Conservation (phyloP, 2,113 vertebrate species). For the Collichthys lucidus region DNA sequence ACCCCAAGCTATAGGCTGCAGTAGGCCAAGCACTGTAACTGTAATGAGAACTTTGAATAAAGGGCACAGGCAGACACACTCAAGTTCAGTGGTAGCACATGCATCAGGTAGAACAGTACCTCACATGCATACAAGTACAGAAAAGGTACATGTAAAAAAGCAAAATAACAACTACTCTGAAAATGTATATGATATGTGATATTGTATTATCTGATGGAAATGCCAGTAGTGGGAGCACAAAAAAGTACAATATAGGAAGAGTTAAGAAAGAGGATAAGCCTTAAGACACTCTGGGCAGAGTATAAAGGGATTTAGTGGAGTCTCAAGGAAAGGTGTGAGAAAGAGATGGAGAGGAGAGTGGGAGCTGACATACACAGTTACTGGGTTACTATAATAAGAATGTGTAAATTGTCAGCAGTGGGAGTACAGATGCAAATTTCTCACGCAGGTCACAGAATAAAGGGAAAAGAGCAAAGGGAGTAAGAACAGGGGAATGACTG, state of each 20-base stretch:
- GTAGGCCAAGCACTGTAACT: neutral
- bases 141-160: neutral
- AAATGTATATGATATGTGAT: conserved; percentile 17
- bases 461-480: neutral
- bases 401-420: conserved; percentile 25
- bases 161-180: neutral
- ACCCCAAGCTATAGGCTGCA: neutral
- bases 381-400: conserved; percentile 25
- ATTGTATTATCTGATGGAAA: neutral
- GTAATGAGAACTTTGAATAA: conserved; percentile 14
- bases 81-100: neutral
- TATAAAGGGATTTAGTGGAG: conserved; percentile 44
- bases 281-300: conserved; percentile 11
- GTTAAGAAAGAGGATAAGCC: conserved; percentile 29
- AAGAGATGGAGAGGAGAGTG: conserved; percentile 24
- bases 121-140: conserved; percentile 20
- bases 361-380: conserved; percentile 24
- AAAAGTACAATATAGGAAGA: conserved; percentile 5
- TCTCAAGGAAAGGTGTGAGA: conserved; percentile 39
- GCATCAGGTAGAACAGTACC: neutral
- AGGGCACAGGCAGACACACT: neutral
- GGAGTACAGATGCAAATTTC: conserved; percentile 30
- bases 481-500: conserved; percentile 11
- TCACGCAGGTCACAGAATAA: conserved; percentile 20
- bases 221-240: neutral